Evolutionary conservation across 2,888 invertebrate species (phyloP).

Genomic region (Girardia tigrina): DNA sequence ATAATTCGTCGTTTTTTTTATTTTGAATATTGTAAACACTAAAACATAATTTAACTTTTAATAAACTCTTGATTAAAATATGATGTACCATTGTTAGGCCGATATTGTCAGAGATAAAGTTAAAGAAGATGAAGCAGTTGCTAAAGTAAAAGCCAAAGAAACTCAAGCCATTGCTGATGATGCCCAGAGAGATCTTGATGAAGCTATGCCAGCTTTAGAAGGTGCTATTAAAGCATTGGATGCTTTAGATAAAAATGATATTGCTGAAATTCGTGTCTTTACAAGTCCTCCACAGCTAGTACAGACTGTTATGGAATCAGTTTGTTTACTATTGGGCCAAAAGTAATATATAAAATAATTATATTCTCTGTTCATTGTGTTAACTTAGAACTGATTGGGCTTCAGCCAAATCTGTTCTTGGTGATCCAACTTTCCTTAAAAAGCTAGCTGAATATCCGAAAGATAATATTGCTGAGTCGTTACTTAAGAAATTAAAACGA

Average conservation of each 20-base stretch:
- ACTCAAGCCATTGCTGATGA: constrained; percentile 71
- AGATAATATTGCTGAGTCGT: constrained; percentile 60
- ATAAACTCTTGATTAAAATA: no score
- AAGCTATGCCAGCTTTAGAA: constrained; percentile 71
- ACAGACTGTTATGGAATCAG: constrained; percentile 73
- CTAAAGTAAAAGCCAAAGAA: constrained; percentile 70
- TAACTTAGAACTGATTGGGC: constrained; percentile 67
- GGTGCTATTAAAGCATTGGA: constrained; percentile 68
- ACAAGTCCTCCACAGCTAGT: constrained; percentile 73
- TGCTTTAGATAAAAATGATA: constrained; percentile 72
- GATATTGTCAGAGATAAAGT: constrained; percentile 31
- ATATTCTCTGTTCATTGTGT: not conserved
- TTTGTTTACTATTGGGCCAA: constrained; percentile 70
- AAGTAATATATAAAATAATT: constrained; percentile 54
- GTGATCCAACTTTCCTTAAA: constrained; percentile 69
- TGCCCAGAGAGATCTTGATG: constrained; percentile 67
- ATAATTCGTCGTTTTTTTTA: no score
- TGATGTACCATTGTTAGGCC: constrained; percentile 24
- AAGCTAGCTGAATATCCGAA: constrained; percentile 71
- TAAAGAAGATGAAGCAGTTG: constrained; percentile 67
- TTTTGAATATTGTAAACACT: no score
- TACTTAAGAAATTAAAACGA: constrained; percentile 63
- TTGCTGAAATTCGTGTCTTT: constrained; percentile 74
- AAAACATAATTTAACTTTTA: no score
- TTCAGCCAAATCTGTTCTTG: constrained; percentile 64